Evolutionary conservation across 2,888 invertebrate species (phyloP).

Genomic region (Melangyna quadrimaculata): DNA sequence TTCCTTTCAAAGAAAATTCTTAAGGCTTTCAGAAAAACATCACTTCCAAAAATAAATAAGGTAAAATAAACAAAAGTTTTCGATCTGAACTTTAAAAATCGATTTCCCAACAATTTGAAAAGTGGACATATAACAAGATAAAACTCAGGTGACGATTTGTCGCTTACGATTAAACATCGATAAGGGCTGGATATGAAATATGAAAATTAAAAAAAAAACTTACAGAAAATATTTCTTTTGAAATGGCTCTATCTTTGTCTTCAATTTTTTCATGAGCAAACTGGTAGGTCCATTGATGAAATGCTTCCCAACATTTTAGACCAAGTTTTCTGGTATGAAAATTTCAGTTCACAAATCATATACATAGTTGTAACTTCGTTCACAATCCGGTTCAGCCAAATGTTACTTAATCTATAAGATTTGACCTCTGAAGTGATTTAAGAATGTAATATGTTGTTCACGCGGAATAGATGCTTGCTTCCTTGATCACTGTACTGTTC

Average conservation of each 20-base stretch:
- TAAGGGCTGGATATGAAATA: too few relatives aligned
- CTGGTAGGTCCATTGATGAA: slow-evolving; percentile 85
- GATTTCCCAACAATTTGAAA: too few relatives aligned
- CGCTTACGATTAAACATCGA: too few relatives aligned
- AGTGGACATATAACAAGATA: too few relatives aligned
- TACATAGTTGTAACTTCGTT: slow-evolving; percentile 91
- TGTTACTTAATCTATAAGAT: slow-evolving; percentile 90
- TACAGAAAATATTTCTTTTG: slow-evolving; percentile 96
- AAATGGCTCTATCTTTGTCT: slow-evolving; percentile 91
- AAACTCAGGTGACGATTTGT: too few relatives aligned
- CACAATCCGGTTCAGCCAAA: slow-evolving; percentile 93
- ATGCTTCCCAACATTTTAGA: slow-evolving; percentile 90
- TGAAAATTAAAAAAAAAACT: slow-evolving; percentile 81
- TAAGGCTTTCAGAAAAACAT: too few relatives aligned
- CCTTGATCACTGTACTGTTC: slow-evolving; percentile 94
- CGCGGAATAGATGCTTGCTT: slow-evolving; percentile 92
- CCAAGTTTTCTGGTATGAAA: slow-evolving; percentile 86
- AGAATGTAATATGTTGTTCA: slow-evolving; percentile 98
- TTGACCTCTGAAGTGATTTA: slow-evolving; percentile 93
- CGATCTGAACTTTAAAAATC: too few relatives aligned
- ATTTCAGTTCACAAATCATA: slow-evolving; percentile 92
- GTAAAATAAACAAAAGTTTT: too few relatives aligned
- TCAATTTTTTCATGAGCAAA: slow-evolving; percentile 87
- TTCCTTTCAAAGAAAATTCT: too few relatives aligned
- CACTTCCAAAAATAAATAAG: too few relatives aligned